A percentile compares a stretch with the other conserved stretches of the same genome.
Evolutionary conservation across 2,797 vertebrate species (phyloP).

Genomic region (Danio aesculapii): DNA sequence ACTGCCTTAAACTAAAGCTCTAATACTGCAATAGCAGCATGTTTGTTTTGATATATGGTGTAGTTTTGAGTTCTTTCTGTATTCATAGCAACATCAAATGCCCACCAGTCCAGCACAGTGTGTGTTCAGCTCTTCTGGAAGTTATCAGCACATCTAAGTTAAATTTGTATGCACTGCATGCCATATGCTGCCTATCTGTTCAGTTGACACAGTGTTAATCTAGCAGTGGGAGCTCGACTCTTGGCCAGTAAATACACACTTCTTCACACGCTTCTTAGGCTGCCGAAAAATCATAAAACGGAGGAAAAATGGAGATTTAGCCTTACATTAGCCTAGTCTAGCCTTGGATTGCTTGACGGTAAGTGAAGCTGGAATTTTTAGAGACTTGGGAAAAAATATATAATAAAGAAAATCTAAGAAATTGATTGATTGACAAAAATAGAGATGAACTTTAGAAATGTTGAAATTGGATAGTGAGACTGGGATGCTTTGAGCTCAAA

Average conservation of each 20-base stretch:
- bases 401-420: background rate
- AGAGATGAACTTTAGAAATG: background rate
- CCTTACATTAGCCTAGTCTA: background rate
- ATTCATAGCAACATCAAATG: conserved; percentile 52
- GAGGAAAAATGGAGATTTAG: background rate
- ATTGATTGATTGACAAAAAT: conserved; percentile 26
- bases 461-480: background rate
- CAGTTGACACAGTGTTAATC: conserved; percentile 53
- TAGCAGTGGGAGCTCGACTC: conserved; percentile 42
- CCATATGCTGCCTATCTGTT: conserved; percentile 50
- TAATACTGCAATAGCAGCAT: conserved; percentile 18
- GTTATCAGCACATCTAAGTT: conserved; percentile 56
- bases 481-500: conserved; percentile 1
- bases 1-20: background rate
- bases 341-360: background rate
- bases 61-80: conserved; percentile 36
- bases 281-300: background rate
- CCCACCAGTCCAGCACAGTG: conserved; percentile 38
- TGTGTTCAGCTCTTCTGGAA: conserved; percentile 50
- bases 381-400: background rate
- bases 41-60: conserved; percentile 34
- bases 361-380: background rate
- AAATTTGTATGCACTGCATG: conserved; percentile 65
- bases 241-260: conserved; percentile 42
- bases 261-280: conserved; percentile 2